Conservation (phyloP, 1,140 invertebrate genomes). For the Drosophila quadrilineata region DNA sequence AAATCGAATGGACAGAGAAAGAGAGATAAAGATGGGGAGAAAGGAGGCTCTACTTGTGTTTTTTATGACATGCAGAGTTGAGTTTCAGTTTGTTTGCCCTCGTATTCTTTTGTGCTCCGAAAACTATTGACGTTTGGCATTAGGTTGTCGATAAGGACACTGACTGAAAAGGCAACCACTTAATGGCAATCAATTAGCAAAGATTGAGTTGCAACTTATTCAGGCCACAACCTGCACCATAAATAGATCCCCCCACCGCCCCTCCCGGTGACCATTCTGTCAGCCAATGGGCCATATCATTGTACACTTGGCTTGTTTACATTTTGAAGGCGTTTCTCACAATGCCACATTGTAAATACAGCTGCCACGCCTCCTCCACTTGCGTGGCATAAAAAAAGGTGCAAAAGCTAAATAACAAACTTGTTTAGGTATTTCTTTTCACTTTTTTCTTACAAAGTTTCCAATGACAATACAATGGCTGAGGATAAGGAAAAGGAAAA, state of each 20-base stretch:
- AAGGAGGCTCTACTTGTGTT: too few relatives aligned
- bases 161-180: conserved; percentile 31
- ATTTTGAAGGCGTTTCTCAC: conserved; percentile 39
- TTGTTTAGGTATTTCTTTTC: conserved; percentile 59
- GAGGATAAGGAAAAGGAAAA: conserved; percentile 47
- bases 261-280: background rate
- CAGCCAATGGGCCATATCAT: conserved; percentile 19
- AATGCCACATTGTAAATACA: conserved; percentile 53
- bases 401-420: conserved; percentile 75
- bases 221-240: conserved; percentile 20
- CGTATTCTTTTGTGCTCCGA: conserved; percentile 18
- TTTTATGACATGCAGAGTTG: conserved; percentile 52
- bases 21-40: too few relatives aligned
- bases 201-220: conserved; percentile 45
- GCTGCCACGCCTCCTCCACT: conserved; percentile 6
- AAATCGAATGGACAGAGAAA: conserved; percentile 57
- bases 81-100: conserved; percentile 55
- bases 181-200: conserved; percentile 73
- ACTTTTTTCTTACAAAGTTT: conserved; percentile 50
- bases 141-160: conserved; percentile 17
- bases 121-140: conserved; percentile 40
- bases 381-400: conserved; percentile 44
- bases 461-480: conserved; percentile 57
- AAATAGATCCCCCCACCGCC: conserved; percentile 12
- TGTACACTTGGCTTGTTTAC: conserved; percentile 37